Evolutionary conservation across 1,140 invertebrate genomes (phyloP), one percentile per base, ranked within the genome.

Genomic region (Bombus balteatus): DNA sequence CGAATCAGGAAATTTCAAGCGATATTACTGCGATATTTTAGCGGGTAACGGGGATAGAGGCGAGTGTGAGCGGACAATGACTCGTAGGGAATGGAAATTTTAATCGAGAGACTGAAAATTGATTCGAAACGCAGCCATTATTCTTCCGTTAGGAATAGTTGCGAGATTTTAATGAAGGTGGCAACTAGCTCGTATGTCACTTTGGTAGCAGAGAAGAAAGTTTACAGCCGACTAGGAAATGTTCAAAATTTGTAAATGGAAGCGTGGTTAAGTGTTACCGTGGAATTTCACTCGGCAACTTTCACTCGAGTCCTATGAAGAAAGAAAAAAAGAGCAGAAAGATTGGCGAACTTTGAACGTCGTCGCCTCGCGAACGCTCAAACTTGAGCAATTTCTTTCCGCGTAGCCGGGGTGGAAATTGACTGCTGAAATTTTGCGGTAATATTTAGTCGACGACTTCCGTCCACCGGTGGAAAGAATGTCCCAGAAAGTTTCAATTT

Each of bases 351-450:
- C 3, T 83, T 83, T 77, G 43, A 66, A 68, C 65, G 37, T 34
- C 62, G 47, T 43, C 62, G 62, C n/a, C 39, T 22, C 13, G 81
- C 34, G 43, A 75, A 68, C 47, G 25, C 39, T 25, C 15, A 66
- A 83, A 83, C 34, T 83, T 57, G 34, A 41, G 1, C 74, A 68
- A 57, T 77, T 83, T 77, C 73, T 66, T 68, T 70, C 25, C 73
- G 62, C 73, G 57, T 68, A 34, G 22, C 13, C 39, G 62, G 43
- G 10, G 59, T 15, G 81, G 68, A 75, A 77, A 83, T 83, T 39
- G 62, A 68, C 62, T 68, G 81, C 28, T 68, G 47, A 70, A 76
- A 83, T 57, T 83, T 43, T 13, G 43, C 32, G 12, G 62, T 83
- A 68, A 83, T 83, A 83, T 83, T 83, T 68, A 76, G 57, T 65